A percentile compares a stretch with the other conserved stretches of the same genome.
These are phyloP conservation scores for Ciconia boyciana DNA, from an alignment of 2,113 vertebrate genomes.

Conservation along the genomic window DNA sequence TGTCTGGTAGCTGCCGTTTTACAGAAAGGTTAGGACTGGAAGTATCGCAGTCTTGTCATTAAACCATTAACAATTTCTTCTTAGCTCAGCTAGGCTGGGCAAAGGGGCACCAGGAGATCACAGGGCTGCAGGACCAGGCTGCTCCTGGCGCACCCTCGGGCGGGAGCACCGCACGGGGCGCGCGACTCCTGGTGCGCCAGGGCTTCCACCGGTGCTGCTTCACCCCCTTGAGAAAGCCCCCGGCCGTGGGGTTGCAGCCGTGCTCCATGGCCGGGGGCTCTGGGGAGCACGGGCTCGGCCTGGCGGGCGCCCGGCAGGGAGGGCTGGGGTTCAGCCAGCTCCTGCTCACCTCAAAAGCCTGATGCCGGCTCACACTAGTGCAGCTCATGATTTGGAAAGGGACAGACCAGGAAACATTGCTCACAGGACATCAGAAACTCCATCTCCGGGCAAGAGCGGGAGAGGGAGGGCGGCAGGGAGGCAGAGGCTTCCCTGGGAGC, in stretches of 20 bases:
- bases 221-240: neutral
- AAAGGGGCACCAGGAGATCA: neutral
- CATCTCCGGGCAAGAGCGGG: neutral
- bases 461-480: neutral
- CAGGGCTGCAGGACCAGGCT: neutral
- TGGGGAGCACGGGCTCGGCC: neutral
- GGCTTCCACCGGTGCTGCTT: neutral
- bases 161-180: neutral
- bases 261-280: neutral
- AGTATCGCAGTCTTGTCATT: neutral
- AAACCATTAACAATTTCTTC: neutral
- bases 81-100: neutral
- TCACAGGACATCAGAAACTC: neutral
- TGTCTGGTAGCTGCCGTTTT: neutral
- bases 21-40: neutral
- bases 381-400: neutral
- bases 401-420: neutral
- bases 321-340: neutral
- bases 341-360: neutral
- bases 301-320: neutral
- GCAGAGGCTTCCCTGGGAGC: neutral
- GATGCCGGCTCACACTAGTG: neutral
- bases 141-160: rapidly evolving
- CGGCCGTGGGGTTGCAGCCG: rapidly evolving
- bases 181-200: rapidly evolving